Evolutionary conservation across 2,888 invertebrate genomes (phyloP).

Genomic region (Proisotoma minuta): DNA sequence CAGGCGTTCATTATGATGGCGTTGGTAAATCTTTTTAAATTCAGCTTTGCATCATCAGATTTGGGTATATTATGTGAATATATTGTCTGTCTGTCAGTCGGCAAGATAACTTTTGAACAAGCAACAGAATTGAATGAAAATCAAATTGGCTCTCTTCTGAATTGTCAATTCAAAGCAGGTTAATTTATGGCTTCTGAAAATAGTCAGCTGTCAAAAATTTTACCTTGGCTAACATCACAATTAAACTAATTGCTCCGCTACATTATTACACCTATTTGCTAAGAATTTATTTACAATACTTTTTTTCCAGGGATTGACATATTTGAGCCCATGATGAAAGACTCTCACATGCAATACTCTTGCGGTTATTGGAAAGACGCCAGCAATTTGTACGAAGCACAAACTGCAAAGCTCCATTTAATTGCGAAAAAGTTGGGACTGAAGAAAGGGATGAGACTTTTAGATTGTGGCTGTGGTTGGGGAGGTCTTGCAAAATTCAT

Average conservation of each 20-base stretch:
- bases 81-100: no score
- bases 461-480: not conserved
- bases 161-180: no score
- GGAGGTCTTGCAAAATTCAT: not conserved
- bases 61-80: no score
- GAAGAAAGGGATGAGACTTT: not conserved
- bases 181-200: no score
- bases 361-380: not conserved
- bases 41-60: no score
- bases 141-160: no score
- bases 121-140: no score
- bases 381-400: not conserved
- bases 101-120: no score
- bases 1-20: not conserved
- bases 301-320: not conserved
- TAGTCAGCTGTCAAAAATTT: not conserved
- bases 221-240: not conserved
- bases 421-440: not conserved
- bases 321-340: not conserved
- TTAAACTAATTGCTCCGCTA: no score
- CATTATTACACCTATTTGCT: no score
- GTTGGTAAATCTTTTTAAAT: not conserved
- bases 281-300: no score
- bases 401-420: not conserved
- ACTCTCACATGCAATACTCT: not conserved